These are phyloP conservation scores for Branchellion lobata DNA, from an alignment of 2,888 invertebrate genomes.

Conservation along the genomic window DNA sequence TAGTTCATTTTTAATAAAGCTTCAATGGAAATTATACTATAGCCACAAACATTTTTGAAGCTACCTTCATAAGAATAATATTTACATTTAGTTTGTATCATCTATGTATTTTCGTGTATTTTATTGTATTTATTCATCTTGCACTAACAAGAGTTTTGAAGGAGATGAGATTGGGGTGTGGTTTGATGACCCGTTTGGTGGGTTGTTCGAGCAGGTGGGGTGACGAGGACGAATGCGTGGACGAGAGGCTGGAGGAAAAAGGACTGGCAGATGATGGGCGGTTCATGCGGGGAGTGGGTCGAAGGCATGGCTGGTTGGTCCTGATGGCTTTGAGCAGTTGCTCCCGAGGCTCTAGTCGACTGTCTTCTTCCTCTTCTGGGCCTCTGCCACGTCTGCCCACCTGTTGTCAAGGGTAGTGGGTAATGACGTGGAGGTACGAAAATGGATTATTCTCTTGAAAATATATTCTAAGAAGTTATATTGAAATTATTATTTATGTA, in stretches of 20 bases:
- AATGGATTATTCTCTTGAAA: not conserved
- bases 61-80: too few relatives aligned
- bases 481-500: too few relatives aligned
- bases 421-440: not conserved
- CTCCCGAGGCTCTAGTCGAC: constrained; percentile 52
- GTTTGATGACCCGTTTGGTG: constrained; percentile 75
- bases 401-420: not conserved
- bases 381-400: not conserved
- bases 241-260: constrained; percentile 55
- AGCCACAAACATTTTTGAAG: too few relatives aligned
- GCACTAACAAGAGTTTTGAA: constrained; percentile 66
- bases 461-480: too few relatives aligned
- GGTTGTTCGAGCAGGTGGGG: constrained; percentile 61
- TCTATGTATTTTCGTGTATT: too few relatives aligned
- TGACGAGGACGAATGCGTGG: constrained; percentile 56
- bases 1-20: too few relatives aligned
- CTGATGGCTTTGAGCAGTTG: constrained; percentile 57
- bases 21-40: too few relatives aligned
- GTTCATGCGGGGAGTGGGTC: constrained; percentile 49
- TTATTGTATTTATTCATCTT: too few relatives aligned
- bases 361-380: not conserved
- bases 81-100: too few relatives aligned
- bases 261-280: constrained; percentile 1
- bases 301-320: constrained; percentile 54
- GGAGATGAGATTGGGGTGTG: constrained; percentile 71